Evolutionary conservation across 2,113 vertebrate genomes (phyloP).

Genomic region (Scortum barcoo): DNA sequence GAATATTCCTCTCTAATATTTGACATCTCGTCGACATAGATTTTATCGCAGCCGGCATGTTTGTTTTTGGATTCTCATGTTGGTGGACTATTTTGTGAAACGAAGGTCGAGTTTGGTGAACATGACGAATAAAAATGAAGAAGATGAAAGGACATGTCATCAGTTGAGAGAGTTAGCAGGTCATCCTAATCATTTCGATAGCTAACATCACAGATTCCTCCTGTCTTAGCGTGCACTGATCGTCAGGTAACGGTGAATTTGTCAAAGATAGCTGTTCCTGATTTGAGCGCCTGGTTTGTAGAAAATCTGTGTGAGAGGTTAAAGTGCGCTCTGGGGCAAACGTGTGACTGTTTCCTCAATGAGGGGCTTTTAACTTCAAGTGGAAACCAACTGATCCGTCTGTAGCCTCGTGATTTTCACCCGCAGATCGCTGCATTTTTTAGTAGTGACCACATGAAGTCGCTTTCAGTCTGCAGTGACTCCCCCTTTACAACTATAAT

Average conservation of each 20-base stretch:
- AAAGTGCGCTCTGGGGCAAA: conserved; percentile 11
- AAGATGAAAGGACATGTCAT: too few species aligned
- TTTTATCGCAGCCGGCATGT: too few species aligned
- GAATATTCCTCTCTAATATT: too few species aligned
- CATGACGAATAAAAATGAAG: too few species aligned
- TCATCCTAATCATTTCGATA: too few species aligned
- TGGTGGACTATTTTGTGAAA: too few species aligned
- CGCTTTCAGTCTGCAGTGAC: conserved; percentile 5
- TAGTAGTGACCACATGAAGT: background rate
- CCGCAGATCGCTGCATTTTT: background rate
- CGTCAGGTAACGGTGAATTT: background rate
- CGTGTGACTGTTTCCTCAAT: conserved; percentile 46
- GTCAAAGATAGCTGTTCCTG: background rate
- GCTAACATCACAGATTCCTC: too few species aligned
- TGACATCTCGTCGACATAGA: too few species aligned
- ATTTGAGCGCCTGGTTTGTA: background rate
- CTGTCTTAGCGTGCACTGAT: too few species aligned
- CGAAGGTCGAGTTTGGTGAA: too few species aligned
- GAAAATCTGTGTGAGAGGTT: conserved; percentile 10
- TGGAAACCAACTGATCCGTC: conserved; percentile 26
- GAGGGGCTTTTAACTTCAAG: conserved; percentile 40
- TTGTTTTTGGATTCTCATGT: too few species aligned
- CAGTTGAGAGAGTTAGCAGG: too few species aligned
- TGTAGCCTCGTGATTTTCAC: conserved; percentile 40
- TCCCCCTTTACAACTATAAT: background rate